Base-by-base conservation (phyloP, 2,888 invertebrate species). In the Noctua pronuba region DNA sequence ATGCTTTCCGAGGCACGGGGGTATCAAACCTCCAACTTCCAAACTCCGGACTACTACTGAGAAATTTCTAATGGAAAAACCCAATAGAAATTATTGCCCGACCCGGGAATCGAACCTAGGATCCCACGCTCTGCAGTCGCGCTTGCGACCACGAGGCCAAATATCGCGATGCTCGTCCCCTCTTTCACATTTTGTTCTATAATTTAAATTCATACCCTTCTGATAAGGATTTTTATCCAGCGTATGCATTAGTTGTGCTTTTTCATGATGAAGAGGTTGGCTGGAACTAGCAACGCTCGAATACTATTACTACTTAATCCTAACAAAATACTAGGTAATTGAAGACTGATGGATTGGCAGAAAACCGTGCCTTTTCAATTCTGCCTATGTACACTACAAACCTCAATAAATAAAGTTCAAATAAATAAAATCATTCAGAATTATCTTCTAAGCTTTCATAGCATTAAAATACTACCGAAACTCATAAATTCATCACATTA, bases 401-500 rank as follows among this genome's bases (percentile, higher is more conserved):
- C 7, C 21, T 60, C 21, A 31, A 0, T 28, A 0, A 1, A 28
- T 58, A 2, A 28, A 28, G 28, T 28, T 31, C 60, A 60, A 60
- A 60, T 60, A 60, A 21, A 60, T 60, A 21, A 35, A 31, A 31
- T 10, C 8, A 60, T 31, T 60, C 10, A 21, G 21, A 60, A 31
- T 60, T 21, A 31, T 60, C 10, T 18, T 31, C 18, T 31, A 60
- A 31, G n/a, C 16, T n/a, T n/a, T 41, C 41, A n/a, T 41, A 35
- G 35, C 18, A 3, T n/a, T 46, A 44, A 52, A 52, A 55, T 35
- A 58, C 41, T 10, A 62, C 38, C 64, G 41, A 66, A 77, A 46
- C 44, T 77, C 21, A 70, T 70, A 70, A 60, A 77, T 70, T 31
- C 16, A 52, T 55, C 44, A 77, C 55, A 46, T 70, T 52, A 66